Base-by-base conservation (phyloP, 2,113 vertebrate species). In the Triplophysa tibetana region DNA sequence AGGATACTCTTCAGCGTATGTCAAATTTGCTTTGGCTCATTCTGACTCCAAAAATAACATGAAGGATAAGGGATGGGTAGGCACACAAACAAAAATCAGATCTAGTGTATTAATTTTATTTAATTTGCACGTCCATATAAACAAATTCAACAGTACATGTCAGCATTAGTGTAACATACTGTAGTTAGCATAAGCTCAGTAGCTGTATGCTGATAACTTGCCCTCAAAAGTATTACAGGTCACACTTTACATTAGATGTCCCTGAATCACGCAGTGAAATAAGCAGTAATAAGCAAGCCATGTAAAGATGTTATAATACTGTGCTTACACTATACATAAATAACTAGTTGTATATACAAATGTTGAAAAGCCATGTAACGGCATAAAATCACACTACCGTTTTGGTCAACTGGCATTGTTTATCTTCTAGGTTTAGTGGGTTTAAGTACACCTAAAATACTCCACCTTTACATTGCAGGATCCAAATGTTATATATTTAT, bases 141-240 rank as follows among this genome's bases (percentile, higher is more conserved):
- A 93, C 92, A 92, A 93, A 92, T 88, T 72, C 89, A 91, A 94
- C 93, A 93, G 90, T 89, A 94, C 93, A 93, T 90, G 90, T 87
- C 90, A 94, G 93, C 92, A 58, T 92, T 91, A 94, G 92, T 85
- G 83, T 85, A 88, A 92, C 87, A 91, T 90, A 56, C 69, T 41
- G 54, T 73, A 83, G 91, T 84, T 90, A 94, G 94, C 87, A 84
- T 84, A 91, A 81, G 91, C 92, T 92, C 82, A n/a, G n/a, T n/a
- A 81, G 85, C 75, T 83, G 80, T 93, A 93, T 83, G 93, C 92
- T 86, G 83, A 80, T 81, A 70, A 83, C 79, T 83, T 76, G 48
- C 69, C 78, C 66, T 82, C 48, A 61, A 64, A 80, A 83, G 78
- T 70, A 65, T 54, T 74, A 85, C 65, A 80, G 88, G 90, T 83